phyloP scores from a whole-genome alignment of 2,888 invertebrate genomes.

The Volucella bombylans region DNA sequence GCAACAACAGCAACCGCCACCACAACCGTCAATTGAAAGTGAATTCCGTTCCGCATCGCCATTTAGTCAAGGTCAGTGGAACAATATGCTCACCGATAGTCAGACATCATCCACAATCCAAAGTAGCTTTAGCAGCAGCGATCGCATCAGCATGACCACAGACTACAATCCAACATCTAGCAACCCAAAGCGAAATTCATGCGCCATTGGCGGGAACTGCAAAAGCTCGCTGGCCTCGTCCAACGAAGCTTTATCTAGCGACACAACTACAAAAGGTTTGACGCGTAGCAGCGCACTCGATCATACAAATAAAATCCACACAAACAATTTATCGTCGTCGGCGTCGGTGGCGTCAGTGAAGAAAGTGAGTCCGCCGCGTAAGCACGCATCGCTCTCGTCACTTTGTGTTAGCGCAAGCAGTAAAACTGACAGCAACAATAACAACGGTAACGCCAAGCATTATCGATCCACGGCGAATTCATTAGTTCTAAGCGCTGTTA shows the following conservation, averaged over 20 bases:
- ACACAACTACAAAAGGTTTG: slow-evolving; percentile 67
- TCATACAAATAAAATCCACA: slow-evolving; percentile 63
- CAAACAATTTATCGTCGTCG: slow-evolving; percentile 35
- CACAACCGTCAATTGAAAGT: slow-evolving; percentile 64
- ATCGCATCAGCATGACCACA: slow-evolving; percentile 77
- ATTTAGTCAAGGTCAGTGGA: slow-evolving; percentile 77
- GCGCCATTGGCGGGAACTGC: slow-evolving; percentile 70
- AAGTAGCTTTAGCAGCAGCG: slow-evolving; percentile 77
- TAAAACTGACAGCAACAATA: slow-evolving; percentile 64
- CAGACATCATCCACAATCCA: slow-evolving; percentile 79
- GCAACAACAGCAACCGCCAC: slow-evolving; percentile 54
- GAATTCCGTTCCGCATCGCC: slow-evolving; percentile 73
- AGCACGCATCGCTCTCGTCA: slow-evolving; percentile 77
- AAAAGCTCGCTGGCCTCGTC: slow-evolving; percentile 79
- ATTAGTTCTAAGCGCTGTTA: slow-evolving; percentile 43
- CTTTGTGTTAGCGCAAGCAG: slow-evolving; percentile 68
- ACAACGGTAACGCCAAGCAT: slow-evolving; percentile 74
- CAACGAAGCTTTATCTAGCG: slow-evolving; percentile 78
- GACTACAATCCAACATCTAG: slow-evolving; percentile 78
- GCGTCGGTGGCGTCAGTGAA: slow-evolving; percentile 77
- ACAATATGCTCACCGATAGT: slow-evolving; percentile 76
- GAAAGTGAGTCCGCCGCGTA: slow-evolving; percentile 79
- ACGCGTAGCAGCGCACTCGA: slow-evolving; percentile 34
- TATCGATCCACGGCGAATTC: slow-evolving; percentile 67
- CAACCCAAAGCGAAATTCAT: slow-evolving; percentile 80